phyloP scores from a whole-genome alignment of 2,113 vertebrate species.

The Stictonetta naevosa region DNA sequence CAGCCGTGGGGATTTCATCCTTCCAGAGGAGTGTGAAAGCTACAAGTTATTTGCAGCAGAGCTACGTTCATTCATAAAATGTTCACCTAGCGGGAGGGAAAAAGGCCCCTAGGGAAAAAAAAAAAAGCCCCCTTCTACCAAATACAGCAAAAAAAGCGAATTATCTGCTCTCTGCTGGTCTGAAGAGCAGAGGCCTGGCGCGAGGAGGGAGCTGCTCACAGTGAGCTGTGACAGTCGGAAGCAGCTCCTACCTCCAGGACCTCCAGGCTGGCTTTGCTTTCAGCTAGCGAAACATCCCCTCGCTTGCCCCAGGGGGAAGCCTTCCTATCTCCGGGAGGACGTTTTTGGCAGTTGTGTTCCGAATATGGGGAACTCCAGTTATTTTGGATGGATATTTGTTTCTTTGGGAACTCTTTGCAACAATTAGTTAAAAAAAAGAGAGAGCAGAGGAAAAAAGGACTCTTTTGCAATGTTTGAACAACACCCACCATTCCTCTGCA shows the following conservation, averaged over 20 bases:
- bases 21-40: background rate
- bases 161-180: background rate
- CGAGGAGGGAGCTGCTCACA: background rate
- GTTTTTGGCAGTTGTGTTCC: background rate
- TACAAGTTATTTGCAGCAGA: background rate
- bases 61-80: background rate
- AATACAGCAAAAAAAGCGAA: background rate
- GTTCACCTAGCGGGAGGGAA: background rate
- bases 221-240: background rate
- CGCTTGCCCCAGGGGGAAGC: background rate
- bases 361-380: background rate
- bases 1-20: background rate
- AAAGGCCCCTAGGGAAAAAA: background rate
- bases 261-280: background rate
- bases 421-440: background rate
- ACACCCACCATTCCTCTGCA: background rate
- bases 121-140: background rate
- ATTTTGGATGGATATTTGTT: background rate
- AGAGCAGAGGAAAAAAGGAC: background rate
- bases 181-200: background rate
- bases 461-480: conserved; percentile 39
- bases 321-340: background rate
- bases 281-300: background rate
- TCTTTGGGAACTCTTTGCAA: background rate
- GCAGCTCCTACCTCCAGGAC: background rate